Base-by-base conservation (phyloP, 2,113 vertebrate genomes). In the Xyliphius kryptos region DNA sequence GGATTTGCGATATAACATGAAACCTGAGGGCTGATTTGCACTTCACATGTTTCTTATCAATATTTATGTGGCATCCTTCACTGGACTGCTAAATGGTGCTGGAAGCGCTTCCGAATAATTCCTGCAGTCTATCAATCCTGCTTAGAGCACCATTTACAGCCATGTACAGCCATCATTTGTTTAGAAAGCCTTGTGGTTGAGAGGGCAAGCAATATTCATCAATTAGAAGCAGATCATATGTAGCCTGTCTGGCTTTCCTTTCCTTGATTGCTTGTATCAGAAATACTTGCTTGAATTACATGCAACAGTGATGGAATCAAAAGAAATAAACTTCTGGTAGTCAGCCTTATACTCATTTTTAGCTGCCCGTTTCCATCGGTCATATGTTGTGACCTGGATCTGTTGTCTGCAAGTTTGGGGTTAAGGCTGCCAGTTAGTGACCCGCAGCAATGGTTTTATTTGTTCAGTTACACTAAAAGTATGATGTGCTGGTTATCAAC, bases 391-490 rank as follows among this genome's bases (percentile, higher is more conserved):
- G 36, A n/a, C 16, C 19, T 41, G 65, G 32, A 22, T 32, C 48
- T 55, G 15, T 68, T 66, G 40, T 65, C 37, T 64, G 15, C 20
- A 38, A 67, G 36, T 71, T 21, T 60, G 55, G 41, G 59, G 22
- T 6, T 36, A 17, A 55, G 56, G 22, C 50, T 11, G 21, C 6
- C 38, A 47, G 37, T 61, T 61, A 68, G 55, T 17, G 37, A 61
- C 14, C 70, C 47, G 17, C 20, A 65, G 63, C 17, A 26, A 66
- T 16, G 36, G 17, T 22, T 37, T 74, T 22, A 77, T 78, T 77
- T 68, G 74, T 73, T 65, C 50, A 66, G 48, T 16, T 61, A 43
- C n/a, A 59, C n/a, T 63, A 49, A 63, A 56, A 63, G 61, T 21
- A 73, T 67, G 63, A 59, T 56, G 17, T 55, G 5, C 20, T 17